Evolutionary conservation across 2,113 vertebrate species (phyloP).

Genomic region (Pyrgilauda ruficollis): DNA sequence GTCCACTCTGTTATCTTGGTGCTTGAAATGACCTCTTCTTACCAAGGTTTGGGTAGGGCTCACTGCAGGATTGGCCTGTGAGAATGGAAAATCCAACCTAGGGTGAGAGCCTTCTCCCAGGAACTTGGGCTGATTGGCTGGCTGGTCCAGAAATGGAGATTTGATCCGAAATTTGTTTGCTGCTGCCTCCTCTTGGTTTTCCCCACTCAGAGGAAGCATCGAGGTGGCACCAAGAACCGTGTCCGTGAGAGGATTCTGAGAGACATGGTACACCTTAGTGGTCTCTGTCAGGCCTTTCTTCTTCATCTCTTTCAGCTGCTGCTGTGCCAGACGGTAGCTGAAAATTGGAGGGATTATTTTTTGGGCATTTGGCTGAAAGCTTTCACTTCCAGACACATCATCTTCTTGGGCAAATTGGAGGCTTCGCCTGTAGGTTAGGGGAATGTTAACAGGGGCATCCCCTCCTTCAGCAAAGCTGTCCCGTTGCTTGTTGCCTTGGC

Average conservation of each 20-base stretch:
- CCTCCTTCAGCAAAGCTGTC: slow-evolving; percentile 84
- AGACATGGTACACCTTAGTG: slow-evolving; percentile 92
- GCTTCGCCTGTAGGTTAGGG: slow-evolving; percentile 73
- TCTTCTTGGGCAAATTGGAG: slow-evolving; percentile 68
- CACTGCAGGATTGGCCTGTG: slow-evolving; percentile 36
- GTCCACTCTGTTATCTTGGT: slow-evolving; percentile 81
- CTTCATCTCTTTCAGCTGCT: slow-evolving; percentile 98
- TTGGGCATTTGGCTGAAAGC: slow-evolving; percentile 81
- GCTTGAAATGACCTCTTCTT: slow-evolving; percentile 72
- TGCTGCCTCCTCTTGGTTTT: slow-evolving; percentile 72
- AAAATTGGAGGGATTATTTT: slow-evolving; percentile 92
- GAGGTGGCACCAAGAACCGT: slow-evolving; percentile 78
- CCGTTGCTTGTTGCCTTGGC: slow-evolving; percentile 78
- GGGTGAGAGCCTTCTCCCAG: slow-evolving; percentile 67
- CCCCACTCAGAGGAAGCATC: slow-evolving; percentile 50
- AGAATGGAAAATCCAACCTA: slow-evolving; percentile 67
- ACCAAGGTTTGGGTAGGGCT: slow-evolving; percentile 67
- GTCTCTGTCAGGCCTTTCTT: slow-evolving; percentile 90
- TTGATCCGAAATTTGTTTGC: slow-evolving; percentile 78
- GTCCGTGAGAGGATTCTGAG: slow-evolving; percentile 89
- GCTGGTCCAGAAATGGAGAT: slow-evolving; percentile 77
- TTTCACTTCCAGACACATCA: slow-evolving; percentile 70
- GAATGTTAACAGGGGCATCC: slow-evolving; percentile 62
- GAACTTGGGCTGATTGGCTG: slow-evolving; percentile 16
- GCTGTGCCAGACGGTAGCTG: slow-evolving; percentile 94